Base-by-base conservation (phyloP, 2,113 vertebrate genomes). In the Menidia beryllina region DNA sequence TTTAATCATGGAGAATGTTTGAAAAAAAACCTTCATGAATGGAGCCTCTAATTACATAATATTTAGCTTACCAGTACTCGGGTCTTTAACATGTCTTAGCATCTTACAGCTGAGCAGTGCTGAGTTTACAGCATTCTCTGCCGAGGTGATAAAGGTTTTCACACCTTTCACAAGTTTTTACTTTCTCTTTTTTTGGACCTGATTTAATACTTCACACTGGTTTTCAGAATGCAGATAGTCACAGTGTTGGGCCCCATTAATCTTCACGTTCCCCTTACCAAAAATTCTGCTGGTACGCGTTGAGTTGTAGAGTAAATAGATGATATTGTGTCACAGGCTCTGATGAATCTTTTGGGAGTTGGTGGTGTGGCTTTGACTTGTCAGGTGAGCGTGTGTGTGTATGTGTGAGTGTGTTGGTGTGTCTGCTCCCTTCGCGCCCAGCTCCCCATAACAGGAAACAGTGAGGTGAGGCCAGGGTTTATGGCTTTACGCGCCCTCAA, bases 391-490 rank as follows among this genome's bases (percentile, higher is more conserved):
- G 23, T 61, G 51, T 61, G 23, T 66, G 7, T 58, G 47, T 67
- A 23, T 73, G 19, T 68, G 19, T 62, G n/a, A n/a, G n/a, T n/a
- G n/a, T n/a, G n/a, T n/a, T n/a, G n/a, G 69, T 69, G 51, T 54
- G 54, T 65, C 27, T 53, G 53, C 27, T 47, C 25, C n/a, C 14
- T 19, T 45, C 6, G 6, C 53, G 13, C 36, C 60, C 62, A 55
- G 52, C 79, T 84, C 77, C 85, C 79, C 87, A 88, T 87, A 87
- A 91, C 91, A 92, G 91, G 91, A 91, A 91, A 68, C 74, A 4
- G 73, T 30, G 64, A 88, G 91, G 88, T 91, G 91, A 92, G 88
- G 84, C 84, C 87, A 77, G 79, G 86, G 89, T 90, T 88, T 91
- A 82, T 78, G 83, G 86, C 79, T 79, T 88, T 84, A 84, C 66